phyloP scores from a whole-genome alignment of 1,140 invertebrate species.

The Lamellibrachia luymesi region DNA sequence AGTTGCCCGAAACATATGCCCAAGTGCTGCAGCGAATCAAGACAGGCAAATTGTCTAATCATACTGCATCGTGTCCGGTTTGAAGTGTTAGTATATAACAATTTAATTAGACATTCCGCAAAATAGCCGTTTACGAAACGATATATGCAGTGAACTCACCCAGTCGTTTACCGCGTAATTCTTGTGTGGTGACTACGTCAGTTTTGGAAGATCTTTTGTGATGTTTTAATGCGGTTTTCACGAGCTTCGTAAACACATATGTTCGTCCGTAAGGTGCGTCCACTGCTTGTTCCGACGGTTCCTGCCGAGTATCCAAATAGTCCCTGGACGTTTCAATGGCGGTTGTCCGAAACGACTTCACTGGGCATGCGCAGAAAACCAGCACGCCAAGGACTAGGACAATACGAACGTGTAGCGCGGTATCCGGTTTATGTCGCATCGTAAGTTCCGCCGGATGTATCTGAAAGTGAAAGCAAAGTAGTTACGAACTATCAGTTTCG shows the following conservation, averaged over 20 bases:
- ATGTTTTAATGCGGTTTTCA: neutral
- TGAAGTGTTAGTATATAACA: neutral
- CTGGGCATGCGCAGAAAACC: constrained; percentile 2
- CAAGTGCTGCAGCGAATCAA: neutral
- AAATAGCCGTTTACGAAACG: neutral
- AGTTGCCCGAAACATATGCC: neutral
- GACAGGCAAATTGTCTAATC: neutral
- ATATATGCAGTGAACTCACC: neutral
- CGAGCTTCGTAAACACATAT: neutral
- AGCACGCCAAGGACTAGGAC: neutral
- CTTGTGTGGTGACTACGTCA: neutral
- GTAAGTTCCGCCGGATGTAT: neutral
- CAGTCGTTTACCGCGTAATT: neutral
- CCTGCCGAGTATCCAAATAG: neutral
- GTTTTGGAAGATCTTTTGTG: neutral
- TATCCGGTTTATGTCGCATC: neutral
- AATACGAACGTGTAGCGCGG: neutral
- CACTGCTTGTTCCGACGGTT: neutral
- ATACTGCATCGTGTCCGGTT: neutral
- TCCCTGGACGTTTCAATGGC: neutral
- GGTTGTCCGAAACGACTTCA: neutral
- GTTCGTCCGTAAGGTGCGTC: neutral
- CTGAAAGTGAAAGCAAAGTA: neutral
- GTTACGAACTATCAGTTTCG: neutral
- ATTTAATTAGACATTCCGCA: neutral